Percentiles rank a stretch among this genome's conserved stretches.
Conservation (phyloP, 2,888 invertebrate species). For the Nematopogon swammerdamellus region DNA sequence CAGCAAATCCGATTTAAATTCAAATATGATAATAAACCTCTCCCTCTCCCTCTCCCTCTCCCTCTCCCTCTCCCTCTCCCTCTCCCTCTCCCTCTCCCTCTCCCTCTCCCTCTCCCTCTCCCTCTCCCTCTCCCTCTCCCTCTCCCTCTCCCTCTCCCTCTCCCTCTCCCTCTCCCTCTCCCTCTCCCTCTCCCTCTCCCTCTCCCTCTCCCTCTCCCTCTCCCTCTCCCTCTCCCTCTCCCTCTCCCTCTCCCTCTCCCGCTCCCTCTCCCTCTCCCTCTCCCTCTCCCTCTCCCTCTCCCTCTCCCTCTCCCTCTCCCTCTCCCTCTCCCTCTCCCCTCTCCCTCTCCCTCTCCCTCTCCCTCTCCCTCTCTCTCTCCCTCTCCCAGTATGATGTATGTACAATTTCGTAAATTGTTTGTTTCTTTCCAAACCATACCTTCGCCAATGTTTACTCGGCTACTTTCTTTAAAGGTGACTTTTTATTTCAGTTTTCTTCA, state of each 20-base stretch:
- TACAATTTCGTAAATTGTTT: too few relatives aligned
- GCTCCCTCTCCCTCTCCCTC: slow-evolving; percentile 9
- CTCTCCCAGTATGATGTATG: too few relatives aligned
- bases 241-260: slow-evolving; percentile 7
- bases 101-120: neutral
- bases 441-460: too few relatives aligned
- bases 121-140: neutral
- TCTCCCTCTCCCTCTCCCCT: slow-evolving; percentile 4
- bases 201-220: neutral
- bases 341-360: slow-evolving; percentile 8
- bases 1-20: too few relatives aligned
- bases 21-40: too few relatives aligned
- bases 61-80: slow-evolving; percentile 2
- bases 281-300: slow-evolving; percentile 9
- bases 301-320: slow-evolving; percentile 3
- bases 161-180: neutral
- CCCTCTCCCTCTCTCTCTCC: slow-evolving; percentile 8
- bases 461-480: too few relatives aligned
- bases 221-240: slow-evolving; percentile 2
- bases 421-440: too few relatives aligned
- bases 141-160: neutral
- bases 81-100: neutral
- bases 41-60: neutral
- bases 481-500: too few relatives aligned
- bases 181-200: neutral